Conservation (phyloP, 2,113 vertebrate species). For the Corythoichthys haematopterus region DNA sequence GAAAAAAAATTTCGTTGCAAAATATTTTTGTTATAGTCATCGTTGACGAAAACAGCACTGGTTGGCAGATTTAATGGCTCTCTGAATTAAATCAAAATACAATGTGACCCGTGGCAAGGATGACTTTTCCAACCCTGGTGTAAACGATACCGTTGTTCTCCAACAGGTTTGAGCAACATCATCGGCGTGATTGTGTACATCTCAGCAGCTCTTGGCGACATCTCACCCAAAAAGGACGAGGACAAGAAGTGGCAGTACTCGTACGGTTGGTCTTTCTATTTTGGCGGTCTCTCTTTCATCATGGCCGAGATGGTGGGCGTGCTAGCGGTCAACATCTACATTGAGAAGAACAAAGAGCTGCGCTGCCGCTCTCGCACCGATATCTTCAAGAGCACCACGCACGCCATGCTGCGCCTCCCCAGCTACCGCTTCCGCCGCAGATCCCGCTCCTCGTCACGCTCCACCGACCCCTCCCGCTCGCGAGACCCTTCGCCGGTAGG, state of each 20-base stretch:
- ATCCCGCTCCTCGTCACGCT: constrained; percentile 83
- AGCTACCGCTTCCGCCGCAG: constrained; percentile 89
- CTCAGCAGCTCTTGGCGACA: constrained; percentile 87
- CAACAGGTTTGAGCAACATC: constrained; percentile 87
- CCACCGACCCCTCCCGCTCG: constrained; percentile 84
- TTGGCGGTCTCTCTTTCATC: constrained; percentile 89
- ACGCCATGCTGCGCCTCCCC: constrained; percentile 85
- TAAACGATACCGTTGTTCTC: background rate
- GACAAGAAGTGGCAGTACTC: constrained; percentile 92
- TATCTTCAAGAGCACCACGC: constrained; percentile 82
- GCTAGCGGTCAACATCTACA: constrained; percentile 90
- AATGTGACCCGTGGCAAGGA: too few relatives aligned
- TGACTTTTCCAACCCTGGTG: too few relatives aligned
- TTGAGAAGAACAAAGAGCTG: constrained; percentile 88
- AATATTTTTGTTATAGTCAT: too few relatives aligned
- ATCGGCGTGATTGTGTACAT: constrained; percentile 94
- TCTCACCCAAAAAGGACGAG: constrained; percentile 86
- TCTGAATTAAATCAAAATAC: too few relatives aligned
- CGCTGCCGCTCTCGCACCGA: constrained; percentile 87
- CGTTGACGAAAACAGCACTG: too few relatives aligned
- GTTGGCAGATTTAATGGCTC: too few relatives aligned
- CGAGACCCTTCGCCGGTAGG: constrained; percentile 75
- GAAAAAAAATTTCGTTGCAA: too few relatives aligned
- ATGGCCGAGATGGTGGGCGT: constrained; percentile 92
- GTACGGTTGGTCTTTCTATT: constrained; percentile 94